Evolutionary conservation across 2,888 invertebrate genomes (phyloP).

Genomic region (Drosophila longiperda): DNA sequence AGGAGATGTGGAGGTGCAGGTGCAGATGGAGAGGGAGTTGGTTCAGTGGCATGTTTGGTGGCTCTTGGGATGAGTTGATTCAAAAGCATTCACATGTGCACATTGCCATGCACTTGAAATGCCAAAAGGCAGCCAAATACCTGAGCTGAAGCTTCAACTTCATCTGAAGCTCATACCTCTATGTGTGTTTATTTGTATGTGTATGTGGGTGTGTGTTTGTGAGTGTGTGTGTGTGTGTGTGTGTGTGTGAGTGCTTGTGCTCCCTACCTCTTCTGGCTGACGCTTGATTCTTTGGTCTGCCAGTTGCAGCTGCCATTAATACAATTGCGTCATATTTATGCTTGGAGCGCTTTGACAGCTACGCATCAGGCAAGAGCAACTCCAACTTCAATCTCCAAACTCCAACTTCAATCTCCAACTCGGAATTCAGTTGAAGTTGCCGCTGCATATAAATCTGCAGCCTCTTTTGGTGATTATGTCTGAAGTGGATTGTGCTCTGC

Average conservation of each 20-base stretch:
- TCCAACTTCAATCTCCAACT: no score
- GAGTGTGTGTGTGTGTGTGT: neutral
- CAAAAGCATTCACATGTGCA: constrained; percentile 55
- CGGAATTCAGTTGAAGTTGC: neutral
- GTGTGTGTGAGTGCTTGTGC: neutral
- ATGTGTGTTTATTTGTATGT: neutral
- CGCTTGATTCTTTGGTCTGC: constrained; percentile 1
- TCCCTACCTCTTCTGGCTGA: constrained; percentile 1
- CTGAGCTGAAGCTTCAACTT: constrained; percentile 35
- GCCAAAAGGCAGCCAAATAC: constrained; percentile 72
- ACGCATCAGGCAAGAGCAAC: constrained; percentile 16
- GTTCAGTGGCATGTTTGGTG: constrained; percentile 4
- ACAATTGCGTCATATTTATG: constrained; percentile 69
- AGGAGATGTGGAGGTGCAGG: neutral
- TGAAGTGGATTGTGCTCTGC: constrained; percentile 58
- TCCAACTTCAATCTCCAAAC: neutral
- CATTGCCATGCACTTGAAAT: constrained; percentile 69
- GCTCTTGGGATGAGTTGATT: constrained; percentile 26
- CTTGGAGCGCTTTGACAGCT: constrained; percentile 70
- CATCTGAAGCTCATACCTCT: constrained; percentile 6
- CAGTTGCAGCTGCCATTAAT: constrained; percentile 53
- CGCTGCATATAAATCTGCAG: constrained; percentile 1
- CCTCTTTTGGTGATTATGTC: constrained; percentile 60
- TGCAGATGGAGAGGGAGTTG: neutral
- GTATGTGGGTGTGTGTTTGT: neutral